Percentiles rank a stretch among this genome's conserved stretches.
These are phyloP conservation scores for Sciurus vulgaris DNA, from an alignment of 2,797 vertebrate genomes.

Conservation along the genomic window DNA sequence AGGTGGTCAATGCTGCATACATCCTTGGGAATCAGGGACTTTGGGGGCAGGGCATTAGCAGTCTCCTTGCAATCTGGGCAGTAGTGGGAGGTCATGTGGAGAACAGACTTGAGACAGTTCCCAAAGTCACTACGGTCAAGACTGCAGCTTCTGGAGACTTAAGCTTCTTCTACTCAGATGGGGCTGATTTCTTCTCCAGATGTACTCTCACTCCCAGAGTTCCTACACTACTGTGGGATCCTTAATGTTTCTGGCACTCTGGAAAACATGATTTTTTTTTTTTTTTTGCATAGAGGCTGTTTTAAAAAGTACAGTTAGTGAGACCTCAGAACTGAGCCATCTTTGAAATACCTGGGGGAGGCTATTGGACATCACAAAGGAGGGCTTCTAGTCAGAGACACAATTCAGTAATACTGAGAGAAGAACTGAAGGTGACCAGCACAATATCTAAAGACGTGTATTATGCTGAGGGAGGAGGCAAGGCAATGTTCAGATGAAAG, in stretches of 20 bases:
- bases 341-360: background rate
- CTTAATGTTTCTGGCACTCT: background rate
- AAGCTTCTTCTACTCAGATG: background rate
- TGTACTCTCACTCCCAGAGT: background rate
- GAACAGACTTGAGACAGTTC: background rate
- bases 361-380: background rate
- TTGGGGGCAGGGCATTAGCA: accelerated
- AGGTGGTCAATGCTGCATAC: accelerated
- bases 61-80: background rate
- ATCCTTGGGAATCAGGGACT: accelerated
- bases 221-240: background rate
- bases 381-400: background rate
- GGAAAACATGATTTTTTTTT: background rate
- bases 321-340: background rate
- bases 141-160: background rate
- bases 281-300: background rate
- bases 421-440: background rate
- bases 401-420: background rate
- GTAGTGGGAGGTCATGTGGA: accelerated
- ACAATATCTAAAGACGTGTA: background rate
- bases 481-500: background rate
- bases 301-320: background rate
- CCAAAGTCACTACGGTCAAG: background rate
- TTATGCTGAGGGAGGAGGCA: background rate
- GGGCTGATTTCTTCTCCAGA: background rate